phyloP scores from a whole-genome alignment of 2,113 vertebrate genomes.

The Gasterosteus nipponicus region DNA sequence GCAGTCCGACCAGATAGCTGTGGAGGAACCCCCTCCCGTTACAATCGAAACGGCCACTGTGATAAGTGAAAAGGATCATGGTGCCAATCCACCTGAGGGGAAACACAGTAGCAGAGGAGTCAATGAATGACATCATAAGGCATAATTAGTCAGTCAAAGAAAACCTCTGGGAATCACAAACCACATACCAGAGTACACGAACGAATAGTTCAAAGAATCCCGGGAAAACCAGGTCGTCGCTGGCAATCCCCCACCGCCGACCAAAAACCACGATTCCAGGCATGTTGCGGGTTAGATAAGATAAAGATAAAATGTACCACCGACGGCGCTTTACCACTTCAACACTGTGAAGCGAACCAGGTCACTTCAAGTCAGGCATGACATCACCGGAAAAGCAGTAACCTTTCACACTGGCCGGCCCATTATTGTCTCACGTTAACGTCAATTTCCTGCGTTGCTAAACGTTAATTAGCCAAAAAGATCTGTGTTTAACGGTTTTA shows the following conservation, averaged over 20 bases:
- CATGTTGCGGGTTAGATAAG: constrained; percentile 82
- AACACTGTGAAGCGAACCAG: neutral
- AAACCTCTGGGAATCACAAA: no score
- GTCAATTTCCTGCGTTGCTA: neutral
- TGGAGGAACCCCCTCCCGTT: constrained; percentile 83
- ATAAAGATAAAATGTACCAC: neutral
- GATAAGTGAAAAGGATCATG: constrained; percentile 84
- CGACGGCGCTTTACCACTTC: neutral
- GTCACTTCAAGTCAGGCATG: constrained; percentile 30
- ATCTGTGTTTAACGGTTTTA: neutral
- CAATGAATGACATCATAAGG: neutral
- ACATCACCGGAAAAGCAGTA: constrained; percentile 18
- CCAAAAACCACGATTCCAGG: constrained; percentile 91
- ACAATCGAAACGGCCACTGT: constrained; percentile 86
- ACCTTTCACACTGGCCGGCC: neutral
- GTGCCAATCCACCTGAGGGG: constrained; percentile 90
- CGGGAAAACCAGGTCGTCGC: constrained; percentile 95
- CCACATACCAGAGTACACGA: constrained; percentile 86
- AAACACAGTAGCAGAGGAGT: neutral
- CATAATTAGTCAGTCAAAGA: neutral
- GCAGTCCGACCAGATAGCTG: constrained; percentile 88
- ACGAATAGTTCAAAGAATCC: constrained; percentile 88
- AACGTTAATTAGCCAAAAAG: neutral
- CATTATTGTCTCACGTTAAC: neutral
- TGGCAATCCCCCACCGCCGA: constrained; percentile 93